Base-by-base conservation (phyloP, 1,140 invertebrate genomes). In the Drosophila trapezifrons region DNA sequence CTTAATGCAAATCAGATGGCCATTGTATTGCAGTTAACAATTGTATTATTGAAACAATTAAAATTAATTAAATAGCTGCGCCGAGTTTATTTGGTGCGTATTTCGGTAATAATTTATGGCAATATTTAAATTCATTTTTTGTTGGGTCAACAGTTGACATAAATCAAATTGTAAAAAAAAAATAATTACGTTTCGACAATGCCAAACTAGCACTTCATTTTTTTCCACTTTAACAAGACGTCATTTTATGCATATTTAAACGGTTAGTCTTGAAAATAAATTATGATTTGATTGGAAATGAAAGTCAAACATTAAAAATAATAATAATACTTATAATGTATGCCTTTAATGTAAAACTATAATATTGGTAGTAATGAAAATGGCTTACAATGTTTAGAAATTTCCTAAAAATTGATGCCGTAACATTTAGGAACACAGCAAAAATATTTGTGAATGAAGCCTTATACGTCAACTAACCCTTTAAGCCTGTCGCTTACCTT, bases 11-110 rank as follows among this genome's bases (percentile, higher is more conserved):
- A 66, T 69, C 46, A 35, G 8, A 18, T 40, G 25, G 15, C 43
- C 12, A 71, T 71, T 57, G 42, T 71, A 13, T 47, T 15, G 12
- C 35, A 27, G 27, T 57, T 57, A 70, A 57, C 42, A 47, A 56
- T 40, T 57, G 35, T 58, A 47, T 49, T 47, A 47, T 57, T 47
- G 40, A 57, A 38, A 40, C 52, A 71, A 71, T 69, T 38, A 57
- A 22, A 29, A 38, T 64, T 40, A 37, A 66, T 70, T 47, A 40
- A 57, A 56, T 18, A 17, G 49, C 17, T 20, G 4, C 13, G 22
- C 17, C 5, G 8, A 62, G 22, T 66, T 62, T 37, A 63, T 46
- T 22, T 40, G 6, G 7, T 27, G 4, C 10, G n/a, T 42, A 22
- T 35, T 69, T 27, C 6, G 43, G 37, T 32, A 62, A 40, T 66